Evolutionary conservation across 2,888 invertebrate species (phyloP).

Genomic region (Automeris io): DNA sequence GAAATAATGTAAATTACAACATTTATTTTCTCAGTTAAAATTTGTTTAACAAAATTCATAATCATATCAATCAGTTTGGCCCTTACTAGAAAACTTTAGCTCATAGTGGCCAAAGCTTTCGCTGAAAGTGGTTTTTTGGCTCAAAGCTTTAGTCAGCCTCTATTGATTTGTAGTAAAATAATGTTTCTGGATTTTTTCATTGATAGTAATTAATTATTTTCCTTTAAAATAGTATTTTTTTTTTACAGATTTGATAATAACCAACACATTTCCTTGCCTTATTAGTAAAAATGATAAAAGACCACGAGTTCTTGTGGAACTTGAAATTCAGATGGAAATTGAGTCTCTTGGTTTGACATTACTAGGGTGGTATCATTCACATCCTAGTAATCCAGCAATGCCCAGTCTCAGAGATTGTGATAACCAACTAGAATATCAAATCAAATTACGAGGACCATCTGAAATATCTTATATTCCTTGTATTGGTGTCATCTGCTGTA

Average conservation of each 20-base stretch:
- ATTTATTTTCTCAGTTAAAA: too few relatives aligned
- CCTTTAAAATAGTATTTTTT: neutral
- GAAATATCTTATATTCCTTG: conserved; percentile 96
- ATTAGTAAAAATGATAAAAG: conserved; percentile 87
- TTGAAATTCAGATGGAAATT: conserved; percentile 89
- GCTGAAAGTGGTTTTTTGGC: too few relatives aligned
- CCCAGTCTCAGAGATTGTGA: conserved; percentile 93
- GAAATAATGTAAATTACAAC: too few relatives aligned
- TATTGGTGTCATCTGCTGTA: conserved; percentile 94
- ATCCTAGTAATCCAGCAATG: conserved; percentile 91
- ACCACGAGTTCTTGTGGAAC: conserved; percentile 85
- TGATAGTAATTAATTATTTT: too few relatives aligned
- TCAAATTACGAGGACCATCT: conserved; percentile 93
- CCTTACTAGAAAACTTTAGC: too few relatives aligned
- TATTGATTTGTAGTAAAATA: too few relatives aligned
- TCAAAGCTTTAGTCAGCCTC: too few relatives aligned
- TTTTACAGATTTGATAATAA: conserved; percentile 87
- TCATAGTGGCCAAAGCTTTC: too few relatives aligned
- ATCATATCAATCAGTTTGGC: too few relatives aligned
- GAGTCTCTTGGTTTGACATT: conserved; percentile 87
- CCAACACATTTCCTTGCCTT: conserved; percentile 92
- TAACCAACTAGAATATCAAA: conserved; percentile 95
- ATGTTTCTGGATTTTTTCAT: too few relatives aligned
- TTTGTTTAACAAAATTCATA: too few relatives aligned
- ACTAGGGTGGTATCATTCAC: conserved; percentile 98